These are phyloP conservation scores for Hydrocynus forskahlii DNA, from an alignment of 2,797 vertebrate genomes.

Conservation along the genomic window DNA sequence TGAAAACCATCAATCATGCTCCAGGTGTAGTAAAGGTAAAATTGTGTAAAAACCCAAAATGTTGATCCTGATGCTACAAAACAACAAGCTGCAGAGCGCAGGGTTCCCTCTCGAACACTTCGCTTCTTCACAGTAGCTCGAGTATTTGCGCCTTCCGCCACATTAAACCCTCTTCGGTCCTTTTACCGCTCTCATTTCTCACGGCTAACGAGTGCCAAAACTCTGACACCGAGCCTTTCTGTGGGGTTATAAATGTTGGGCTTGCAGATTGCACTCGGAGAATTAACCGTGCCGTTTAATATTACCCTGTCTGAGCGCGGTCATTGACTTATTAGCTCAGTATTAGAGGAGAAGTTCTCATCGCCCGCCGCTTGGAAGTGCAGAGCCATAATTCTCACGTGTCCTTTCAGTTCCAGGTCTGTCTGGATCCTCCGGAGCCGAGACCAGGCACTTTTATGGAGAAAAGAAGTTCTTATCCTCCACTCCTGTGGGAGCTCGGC, in stretches of 20 bases:
- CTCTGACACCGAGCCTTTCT: conserved; percentile 23
- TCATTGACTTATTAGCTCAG: conserved; percentile 55
- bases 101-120: conserved; percentile 11
- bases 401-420: conserved; percentile 33
- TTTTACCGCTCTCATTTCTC: conserved; percentile 22
- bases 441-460: neutral
- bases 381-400: conserved; percentile 44
- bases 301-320: conserved; percentile 41
- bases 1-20: too few species aligned
- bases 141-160: neutral
- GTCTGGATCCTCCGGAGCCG: conserved; percentile 21
- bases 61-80: neutral
- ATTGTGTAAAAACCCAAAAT: too few species aligned
- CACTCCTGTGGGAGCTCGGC: neutral
- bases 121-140: conserved; percentile 3
- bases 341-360: conserved; percentile 41
- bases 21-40: too few species aligned
- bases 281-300: conserved; percentile 51
- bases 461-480: neutral
- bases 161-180: conserved; percentile 19
- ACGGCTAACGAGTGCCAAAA: conserved; percentile 18
- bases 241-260: conserved; percentile 35
- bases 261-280: conserved; percentile 30
- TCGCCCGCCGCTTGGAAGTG: conserved; percentile 15
- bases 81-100: neutral